These are phyloP conservation scores for Microtus agrestis DNA, from an alignment of 2,797 vertebrate genomes.

Conservation along the genomic window DNA sequence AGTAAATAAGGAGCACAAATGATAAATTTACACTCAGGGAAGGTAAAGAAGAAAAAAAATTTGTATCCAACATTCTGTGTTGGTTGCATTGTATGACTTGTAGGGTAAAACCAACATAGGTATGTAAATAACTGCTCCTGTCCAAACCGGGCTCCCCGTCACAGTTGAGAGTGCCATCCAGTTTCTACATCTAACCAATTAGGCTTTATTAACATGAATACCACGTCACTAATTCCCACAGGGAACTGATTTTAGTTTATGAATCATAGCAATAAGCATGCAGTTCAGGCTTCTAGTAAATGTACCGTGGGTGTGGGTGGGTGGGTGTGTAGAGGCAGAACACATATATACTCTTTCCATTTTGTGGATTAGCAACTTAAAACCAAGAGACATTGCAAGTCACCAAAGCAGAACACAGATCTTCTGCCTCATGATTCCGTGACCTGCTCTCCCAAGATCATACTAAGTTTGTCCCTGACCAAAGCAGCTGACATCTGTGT, in stretches of 20 bases:
- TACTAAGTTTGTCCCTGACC: background rate
- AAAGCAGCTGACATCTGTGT: background rate
- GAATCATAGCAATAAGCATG: background rate
- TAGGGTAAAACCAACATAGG: background rate
- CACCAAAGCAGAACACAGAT: background rate
- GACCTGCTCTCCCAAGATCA: background rate
- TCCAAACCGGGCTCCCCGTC: background rate
- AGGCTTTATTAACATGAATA: background rate
- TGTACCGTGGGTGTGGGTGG: background rate
- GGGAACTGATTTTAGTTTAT: background rate
- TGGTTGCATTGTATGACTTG: background rate
- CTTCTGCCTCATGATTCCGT: background rate
- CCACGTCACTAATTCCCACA: background rate
- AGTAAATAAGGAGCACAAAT: constrained; percentile 41
- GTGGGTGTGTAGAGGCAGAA: background rate
- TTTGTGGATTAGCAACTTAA: constrained; percentile 20
- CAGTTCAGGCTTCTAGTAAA: background rate
- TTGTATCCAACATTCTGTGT: background rate
- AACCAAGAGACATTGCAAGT: constrained; percentile 45
- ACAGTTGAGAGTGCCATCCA: background rate
- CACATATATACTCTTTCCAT: background rate
- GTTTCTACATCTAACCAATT: constrained; percentile 17
- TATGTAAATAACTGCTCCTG: background rate
- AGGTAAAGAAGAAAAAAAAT: constrained; percentile 40
- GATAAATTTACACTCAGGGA: constrained; percentile 26